phyloP scores from a whole-genome alignment of 2,113 vertebrate genomes.

The Lycaon pictus region DNA sequence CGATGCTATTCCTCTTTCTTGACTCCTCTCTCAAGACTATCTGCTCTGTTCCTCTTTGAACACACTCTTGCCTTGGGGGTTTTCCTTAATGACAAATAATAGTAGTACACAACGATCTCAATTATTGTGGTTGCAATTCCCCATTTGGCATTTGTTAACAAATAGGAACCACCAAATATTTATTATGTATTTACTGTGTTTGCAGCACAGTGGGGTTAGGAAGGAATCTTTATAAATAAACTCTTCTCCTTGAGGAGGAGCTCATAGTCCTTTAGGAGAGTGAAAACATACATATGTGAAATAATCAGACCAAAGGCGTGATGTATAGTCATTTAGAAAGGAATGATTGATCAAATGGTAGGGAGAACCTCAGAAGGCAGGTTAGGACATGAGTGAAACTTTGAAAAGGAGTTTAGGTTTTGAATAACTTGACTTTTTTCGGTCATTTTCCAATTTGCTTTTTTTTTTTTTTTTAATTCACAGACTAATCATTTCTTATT shows the following conservation, averaged over 20 bases:
- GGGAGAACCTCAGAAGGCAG: neutral
- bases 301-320: neutral
- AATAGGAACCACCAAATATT: slow-evolving; percentile 23
- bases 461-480: neutral
- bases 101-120: neutral
- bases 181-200: neutral
- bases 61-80: neutral
- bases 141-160: slow-evolving; percentile 46
- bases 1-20: neutral
- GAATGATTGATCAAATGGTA: neutral
- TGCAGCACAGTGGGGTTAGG: neutral
- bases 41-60: neutral
- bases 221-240: neutral
- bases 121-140: neutral
- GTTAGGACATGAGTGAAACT: neutral
- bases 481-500: neutral
- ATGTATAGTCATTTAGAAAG: neutral
- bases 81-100: slow-evolving; percentile 46
- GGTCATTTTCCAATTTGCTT: neutral
- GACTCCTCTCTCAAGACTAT: neutral
- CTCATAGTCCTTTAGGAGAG: neutral
- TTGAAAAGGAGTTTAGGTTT: neutral
- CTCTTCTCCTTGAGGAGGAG: neutral
- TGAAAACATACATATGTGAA: neutral
- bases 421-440: slow-evolving; percentile 32